phyloP scores from a whole-genome alignment of 2,888 invertebrate genomes.

The Leptarthrus brevirostris region DNA sequence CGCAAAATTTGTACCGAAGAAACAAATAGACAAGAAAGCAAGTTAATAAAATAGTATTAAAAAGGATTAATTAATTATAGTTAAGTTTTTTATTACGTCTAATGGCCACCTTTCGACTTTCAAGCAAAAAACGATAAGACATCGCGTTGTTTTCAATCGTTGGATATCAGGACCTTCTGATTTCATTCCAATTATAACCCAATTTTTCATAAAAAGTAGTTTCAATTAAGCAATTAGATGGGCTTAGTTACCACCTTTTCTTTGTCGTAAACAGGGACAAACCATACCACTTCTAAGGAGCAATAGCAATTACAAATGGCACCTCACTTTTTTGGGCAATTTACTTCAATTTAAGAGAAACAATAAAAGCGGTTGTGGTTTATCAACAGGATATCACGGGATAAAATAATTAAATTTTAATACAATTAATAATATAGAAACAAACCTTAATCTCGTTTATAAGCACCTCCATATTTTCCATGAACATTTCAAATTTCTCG shows the following conservation, averaged over 20 bases:
- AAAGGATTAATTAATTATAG: no score
- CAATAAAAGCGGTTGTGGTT: no score
- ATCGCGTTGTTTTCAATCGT: no score
- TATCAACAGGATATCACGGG: no score
- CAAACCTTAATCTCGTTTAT: constrained; percentile 14
- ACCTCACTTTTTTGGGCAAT: background rate
- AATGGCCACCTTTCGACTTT: background rate
- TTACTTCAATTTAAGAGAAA: background rate
- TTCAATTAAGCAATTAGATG: constrained; percentile 19
- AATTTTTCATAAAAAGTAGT: background rate
- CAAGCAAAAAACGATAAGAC: no score
- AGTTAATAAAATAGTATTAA: no score
- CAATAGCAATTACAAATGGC: background rate
- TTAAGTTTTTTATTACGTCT: background rate
- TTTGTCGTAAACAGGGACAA: background rate
- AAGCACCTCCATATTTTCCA: constrained; percentile 42
- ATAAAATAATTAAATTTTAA: no score
- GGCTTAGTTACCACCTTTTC: background rate
- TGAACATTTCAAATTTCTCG: constrained; percentile 42
- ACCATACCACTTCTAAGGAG: background rate
- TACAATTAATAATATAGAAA: no score
- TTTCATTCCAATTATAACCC: background rate
- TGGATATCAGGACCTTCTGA: background rate
- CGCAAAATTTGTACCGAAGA: no score
- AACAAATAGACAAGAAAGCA: no score